These are phyloP conservation scores for Chaitophorus viminalis DNA, from an alignment of 2,888 invertebrate genomes.

Conservation along the genomic window DNA sequence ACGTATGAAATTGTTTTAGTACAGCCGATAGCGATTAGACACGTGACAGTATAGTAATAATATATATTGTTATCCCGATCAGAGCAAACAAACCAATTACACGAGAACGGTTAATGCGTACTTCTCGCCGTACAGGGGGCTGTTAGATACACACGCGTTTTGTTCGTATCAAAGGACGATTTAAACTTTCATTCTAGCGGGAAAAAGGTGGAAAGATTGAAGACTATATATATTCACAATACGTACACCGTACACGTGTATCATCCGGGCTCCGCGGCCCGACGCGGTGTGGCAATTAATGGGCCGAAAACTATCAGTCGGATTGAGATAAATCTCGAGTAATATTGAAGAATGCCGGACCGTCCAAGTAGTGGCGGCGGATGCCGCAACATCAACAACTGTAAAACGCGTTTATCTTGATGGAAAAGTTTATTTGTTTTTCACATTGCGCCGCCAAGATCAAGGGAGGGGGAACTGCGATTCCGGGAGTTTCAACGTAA, in stretches of 20 bases:
- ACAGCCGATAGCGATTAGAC: too few species aligned
- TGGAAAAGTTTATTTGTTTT: slow-evolving; percentile 46
- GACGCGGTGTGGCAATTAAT: slow-evolving; percentile 14
- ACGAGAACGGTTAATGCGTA: too few species aligned
- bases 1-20: too few species aligned
- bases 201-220: background rate
- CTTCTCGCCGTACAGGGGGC: too few species aligned
- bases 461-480: background rate
- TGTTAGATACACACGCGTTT: too few species aligned
- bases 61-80: too few species aligned
- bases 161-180: background rate
- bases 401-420: background rate
- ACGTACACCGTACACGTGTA: background rate
- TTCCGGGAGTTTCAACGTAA: slow-evolving; percentile 25
- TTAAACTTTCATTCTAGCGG: background rate
- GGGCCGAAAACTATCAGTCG: slow-evolving; percentile 22
- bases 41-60: too few species aligned
- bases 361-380: background rate
- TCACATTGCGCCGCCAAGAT: background rate
- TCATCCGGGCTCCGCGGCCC: background rate
- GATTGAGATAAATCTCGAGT: background rate
- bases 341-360: slow-evolving; percentile 9
- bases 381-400: background rate
- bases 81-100: too few species aligned
- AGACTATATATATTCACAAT: background rate